Evolutionary conservation across 2,797 vertebrate species (phyloP).

Genomic region (Dendrocincla tyrannina): DNA sequence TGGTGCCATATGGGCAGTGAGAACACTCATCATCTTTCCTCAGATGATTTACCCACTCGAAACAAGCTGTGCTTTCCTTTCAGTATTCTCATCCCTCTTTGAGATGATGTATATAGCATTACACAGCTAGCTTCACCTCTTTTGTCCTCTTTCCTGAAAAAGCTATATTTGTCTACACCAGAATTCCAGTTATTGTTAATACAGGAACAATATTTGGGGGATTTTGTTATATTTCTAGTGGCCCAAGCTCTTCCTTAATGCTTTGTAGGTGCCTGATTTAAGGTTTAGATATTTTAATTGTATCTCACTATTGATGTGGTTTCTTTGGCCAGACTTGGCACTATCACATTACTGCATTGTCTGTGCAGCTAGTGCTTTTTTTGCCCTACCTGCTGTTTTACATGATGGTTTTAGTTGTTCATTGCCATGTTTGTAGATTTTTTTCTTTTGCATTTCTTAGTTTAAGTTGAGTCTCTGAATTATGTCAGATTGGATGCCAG

Average conservation of each 20-base stretch:
- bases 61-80: conserved; percentile 4
- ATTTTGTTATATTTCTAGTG: neutral
- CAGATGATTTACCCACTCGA: neutral
- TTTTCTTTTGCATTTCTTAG: neutral
- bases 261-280: neutral
- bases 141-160: neutral
- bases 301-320: neutral
- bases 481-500: neutral
- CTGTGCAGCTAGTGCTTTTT: neutral
- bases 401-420: neutral
- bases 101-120: accelerated
- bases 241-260: neutral
- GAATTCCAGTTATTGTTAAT: neutral
- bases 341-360: neutral
- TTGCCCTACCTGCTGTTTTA: neutral
- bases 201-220: neutral
- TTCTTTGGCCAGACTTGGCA: neutral
- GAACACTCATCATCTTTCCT: conserved; percentile 10
- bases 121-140: neutral
- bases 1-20: neutral
- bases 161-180: neutral
- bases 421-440: neutral
- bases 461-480: neutral
- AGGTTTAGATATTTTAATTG: neutral
- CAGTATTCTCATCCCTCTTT: neutral